These are phyloP conservation scores for Cavia aperea DNA, from an alignment of 2,113 vertebrate genomes.

Conservation along the genomic window DNA sequence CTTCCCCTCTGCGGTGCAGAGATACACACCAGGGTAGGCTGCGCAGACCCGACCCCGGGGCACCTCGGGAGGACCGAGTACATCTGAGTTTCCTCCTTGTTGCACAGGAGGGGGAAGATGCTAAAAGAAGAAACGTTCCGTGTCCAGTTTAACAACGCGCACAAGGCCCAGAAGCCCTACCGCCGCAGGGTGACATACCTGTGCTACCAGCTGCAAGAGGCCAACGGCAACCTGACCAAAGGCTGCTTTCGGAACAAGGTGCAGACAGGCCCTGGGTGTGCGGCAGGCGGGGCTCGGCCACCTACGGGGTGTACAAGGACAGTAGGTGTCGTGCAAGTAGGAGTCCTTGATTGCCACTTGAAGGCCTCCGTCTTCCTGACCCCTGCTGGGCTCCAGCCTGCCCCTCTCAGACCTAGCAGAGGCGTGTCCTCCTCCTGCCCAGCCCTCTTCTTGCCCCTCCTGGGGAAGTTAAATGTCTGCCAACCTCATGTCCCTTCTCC, in stretches of 20 bases:
- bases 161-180: rapidly evolving
- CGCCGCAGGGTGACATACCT: background rate
- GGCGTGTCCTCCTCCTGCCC: background rate
- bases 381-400: background rate
- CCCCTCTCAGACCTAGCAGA: background rate
- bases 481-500: background rate
- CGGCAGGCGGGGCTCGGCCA: background rate
- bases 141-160: constrained; percentile 39
- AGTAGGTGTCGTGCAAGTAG: rapidly evolving
- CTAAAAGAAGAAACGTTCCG: background rate
- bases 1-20: background rate
- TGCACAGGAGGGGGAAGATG: background rate
- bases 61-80: rapidly evolving
- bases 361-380: background rate
- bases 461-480: background rate
- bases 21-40: background rate
- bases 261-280: rapidly evolving
- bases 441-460: background rate
- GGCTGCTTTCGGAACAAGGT: constrained; percentile 46
- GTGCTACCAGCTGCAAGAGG: constrained; percentile 16
- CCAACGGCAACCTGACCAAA: rapidly evolving
- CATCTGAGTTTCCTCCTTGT: background rate
- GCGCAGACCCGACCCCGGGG: background rate
- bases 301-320: rapidly evolving
- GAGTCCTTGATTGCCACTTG: background rate